Evolutionary conservation across 2,113 vertebrate species (phyloP).

Genomic region (Corvus hawaiiensis): DNA sequence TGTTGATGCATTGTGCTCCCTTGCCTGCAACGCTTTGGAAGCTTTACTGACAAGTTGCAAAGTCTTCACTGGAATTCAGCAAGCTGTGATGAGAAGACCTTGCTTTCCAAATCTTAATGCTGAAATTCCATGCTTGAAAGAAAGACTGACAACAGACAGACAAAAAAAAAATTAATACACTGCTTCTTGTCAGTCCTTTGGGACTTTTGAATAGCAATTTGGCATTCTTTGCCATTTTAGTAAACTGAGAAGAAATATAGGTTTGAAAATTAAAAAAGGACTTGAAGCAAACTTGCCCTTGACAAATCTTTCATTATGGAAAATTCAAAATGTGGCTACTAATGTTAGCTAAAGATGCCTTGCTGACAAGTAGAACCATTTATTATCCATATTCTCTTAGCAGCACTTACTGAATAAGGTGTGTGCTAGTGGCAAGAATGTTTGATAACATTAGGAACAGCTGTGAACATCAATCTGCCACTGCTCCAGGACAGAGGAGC

Average conservation of each 20-base stretch:
- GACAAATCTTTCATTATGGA: constrained; percentile 46
- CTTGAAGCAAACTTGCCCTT: constrained; percentile 46
- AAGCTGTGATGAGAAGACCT: constrained; percentile 30
- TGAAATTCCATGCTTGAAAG: constrained; percentile 41
- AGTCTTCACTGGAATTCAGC: constrained; percentile 18
- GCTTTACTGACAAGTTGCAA: constrained; percentile 46
- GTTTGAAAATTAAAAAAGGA: constrained; percentile 41
- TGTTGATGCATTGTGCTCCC: neutral
- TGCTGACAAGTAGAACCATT: constrained; percentile 47
- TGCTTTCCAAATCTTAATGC: constrained; percentile 27
- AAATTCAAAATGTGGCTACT: constrained; percentile 37
- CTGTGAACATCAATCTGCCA: constrained; percentile 55
- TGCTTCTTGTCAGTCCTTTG: constrained; percentile 5
- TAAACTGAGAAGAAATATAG: neutral
- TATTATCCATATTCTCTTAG: constrained; percentile 32
- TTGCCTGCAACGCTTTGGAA: constrained; percentile 3
- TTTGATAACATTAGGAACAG: constrained; percentile 36
- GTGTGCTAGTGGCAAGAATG: neutral
- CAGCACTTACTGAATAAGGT: constrained; percentile 28
- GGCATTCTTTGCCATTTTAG: constrained; percentile 1
- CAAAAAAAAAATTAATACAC: constrained; percentile 35
- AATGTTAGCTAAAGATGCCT: constrained; percentile 31
- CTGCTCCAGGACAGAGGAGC: constrained; percentile 1
- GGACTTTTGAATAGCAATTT: constrained; percentile 8
- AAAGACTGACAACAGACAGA: constrained; percentile 43